phyloP scores from a whole-genome alignment of 2,888 invertebrate species.

The Rugalucina vietnamica region DNA sequence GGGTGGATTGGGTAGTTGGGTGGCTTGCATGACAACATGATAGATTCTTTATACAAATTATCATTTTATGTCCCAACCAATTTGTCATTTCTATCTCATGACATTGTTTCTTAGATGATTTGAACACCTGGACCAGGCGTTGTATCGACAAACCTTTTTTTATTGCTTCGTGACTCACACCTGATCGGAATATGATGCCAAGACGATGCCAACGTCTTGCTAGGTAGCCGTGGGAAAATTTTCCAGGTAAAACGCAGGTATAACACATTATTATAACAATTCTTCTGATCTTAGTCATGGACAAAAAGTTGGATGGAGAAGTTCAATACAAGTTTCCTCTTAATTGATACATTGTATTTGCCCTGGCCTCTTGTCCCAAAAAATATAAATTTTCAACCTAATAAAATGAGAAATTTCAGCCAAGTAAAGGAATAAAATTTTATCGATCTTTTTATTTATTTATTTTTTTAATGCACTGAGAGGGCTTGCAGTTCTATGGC shows the following conservation, averaged over 20 bases:
- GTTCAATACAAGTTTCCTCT: too few species aligned
- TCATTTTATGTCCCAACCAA: not conserved
- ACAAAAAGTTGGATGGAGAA: too few species aligned
- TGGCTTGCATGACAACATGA: not conserved
- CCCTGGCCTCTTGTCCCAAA: too few species aligned
- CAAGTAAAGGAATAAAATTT: too few species aligned
- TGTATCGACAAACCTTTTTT: conserved; percentile 4
- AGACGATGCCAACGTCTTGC: not conserved
- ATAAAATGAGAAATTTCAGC: too few species aligned
- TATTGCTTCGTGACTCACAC: conserved; percentile 12
- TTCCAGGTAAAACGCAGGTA: not conserved
- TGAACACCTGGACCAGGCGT: not conserved
- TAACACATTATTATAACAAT: too few species aligned
- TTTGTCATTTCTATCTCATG: not conserved
- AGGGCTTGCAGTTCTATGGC: too few species aligned
- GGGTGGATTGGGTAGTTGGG: not conserved
- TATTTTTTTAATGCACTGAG: too few species aligned
- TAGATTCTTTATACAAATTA: not conserved
- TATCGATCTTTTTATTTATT: too few species aligned
- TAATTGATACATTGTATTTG: too few species aligned
- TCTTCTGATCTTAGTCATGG: too few species aligned
- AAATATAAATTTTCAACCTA: too few species aligned
- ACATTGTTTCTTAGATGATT: not conserved
- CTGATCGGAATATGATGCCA: not conserved
- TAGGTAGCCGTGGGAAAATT: not conserved